Evolutionary conservation across 1,140 invertebrate species (phyloP).

Genomic region (Coboldia fuscipes): DNA sequence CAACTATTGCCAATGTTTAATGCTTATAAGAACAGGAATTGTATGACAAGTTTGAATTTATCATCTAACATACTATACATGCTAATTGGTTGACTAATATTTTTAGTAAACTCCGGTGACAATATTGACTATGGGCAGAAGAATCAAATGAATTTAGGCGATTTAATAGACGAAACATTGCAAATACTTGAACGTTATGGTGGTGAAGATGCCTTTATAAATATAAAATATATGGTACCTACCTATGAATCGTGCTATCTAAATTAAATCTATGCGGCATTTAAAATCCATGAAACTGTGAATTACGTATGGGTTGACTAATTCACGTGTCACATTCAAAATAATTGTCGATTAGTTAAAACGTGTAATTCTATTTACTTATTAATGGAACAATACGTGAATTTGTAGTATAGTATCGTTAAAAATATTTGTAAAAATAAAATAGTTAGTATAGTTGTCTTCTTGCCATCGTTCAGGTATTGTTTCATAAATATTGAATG

Average conservation of each 20-base stretch:
- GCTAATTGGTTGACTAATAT: background rate
- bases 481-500: too few species aligned
- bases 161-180: constrained; percentile 72
- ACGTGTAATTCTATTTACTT: too few species aligned
- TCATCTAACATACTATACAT: background rate
- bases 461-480: too few species aligned
- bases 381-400: too few species aligned
- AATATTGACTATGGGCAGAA: constrained; percentile 37
- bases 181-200: constrained; percentile 68
- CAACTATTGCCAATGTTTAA: constrained; percentile 62
- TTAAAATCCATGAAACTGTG: too few species aligned
- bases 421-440: too few species aligned
- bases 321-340: too few species aligned
- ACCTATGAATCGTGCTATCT: constrained; percentile 78
- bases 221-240: constrained; percentile 75
- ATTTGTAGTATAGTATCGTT: too few species aligned
- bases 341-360: too few species aligned
- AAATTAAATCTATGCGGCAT: constrained; percentile 26
- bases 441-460: too few species aligned
- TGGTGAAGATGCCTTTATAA: constrained; percentile 79
- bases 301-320: too few species aligned
- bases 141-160: constrained; percentile 42
- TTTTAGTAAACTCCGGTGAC: constrained; percentile 33
- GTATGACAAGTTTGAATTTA: background rate
- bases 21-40: constrained; percentile 34